phyloP scores from a whole-genome alignment of 2,113 vertebrate genomes.

The Rhea pennata region DNA sequence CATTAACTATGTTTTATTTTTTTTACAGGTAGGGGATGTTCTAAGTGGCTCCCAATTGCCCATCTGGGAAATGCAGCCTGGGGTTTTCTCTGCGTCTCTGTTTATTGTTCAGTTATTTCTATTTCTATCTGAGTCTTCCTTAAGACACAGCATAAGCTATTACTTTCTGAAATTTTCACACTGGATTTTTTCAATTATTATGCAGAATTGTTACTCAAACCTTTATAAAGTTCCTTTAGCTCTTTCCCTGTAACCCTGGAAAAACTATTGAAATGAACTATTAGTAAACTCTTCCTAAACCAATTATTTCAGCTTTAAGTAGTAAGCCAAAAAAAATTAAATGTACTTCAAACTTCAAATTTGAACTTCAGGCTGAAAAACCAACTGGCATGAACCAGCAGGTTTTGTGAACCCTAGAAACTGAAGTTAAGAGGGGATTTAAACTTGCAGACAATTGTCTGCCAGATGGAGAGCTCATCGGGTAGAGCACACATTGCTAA shows the following conservation, averaged over 20 bases:
- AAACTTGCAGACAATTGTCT: constrained; percentile 40
- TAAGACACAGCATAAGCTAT: neutral
- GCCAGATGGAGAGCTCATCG: constrained; percentile 32
- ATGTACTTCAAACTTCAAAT: neutral
- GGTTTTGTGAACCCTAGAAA: neutral
- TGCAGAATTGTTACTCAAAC: neutral
- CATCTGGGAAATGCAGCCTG: neutral
- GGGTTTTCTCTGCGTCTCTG: neutral
- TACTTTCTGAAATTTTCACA: neutral
- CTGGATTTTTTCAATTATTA: too few relatives aligned
- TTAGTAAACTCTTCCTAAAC: neutral
- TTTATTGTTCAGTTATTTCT: neutral
- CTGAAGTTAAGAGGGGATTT: constrained; percentile 41
- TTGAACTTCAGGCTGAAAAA: neutral
- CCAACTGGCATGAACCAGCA: constrained; percentile 20
- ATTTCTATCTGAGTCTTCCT: neutral
- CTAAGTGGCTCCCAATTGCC: neutral
- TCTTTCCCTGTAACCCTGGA: neutral
- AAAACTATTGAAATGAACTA: neutral
- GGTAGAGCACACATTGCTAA: neutral
- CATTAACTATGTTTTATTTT: neutral
- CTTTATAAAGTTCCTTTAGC: neutral
- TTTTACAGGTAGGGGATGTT: neutral
- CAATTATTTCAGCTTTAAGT: neutral
- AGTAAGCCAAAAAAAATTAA: neutral